Conservation (phyloP, 2,888 invertebrate genomes). For the Tiliacea aurago region DNA sequence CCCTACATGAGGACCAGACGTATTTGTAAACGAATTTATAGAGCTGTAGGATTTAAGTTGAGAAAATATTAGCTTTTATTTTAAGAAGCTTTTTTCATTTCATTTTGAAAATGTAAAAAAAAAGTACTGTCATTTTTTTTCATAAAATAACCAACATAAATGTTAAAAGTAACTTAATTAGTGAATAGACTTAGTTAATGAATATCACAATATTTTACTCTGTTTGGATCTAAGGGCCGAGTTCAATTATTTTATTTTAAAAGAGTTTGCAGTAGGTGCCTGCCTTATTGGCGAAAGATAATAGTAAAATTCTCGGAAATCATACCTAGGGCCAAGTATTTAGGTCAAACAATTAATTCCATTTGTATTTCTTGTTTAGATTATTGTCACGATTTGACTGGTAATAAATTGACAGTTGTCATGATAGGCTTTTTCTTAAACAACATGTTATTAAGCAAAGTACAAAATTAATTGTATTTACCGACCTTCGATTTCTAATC, state of each 20-base stretch:
- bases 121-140: conserved; percentile 33
- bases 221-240: not conserved
- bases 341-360: conserved; percentile 30
- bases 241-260: not conserved
- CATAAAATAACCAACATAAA: not conserved
- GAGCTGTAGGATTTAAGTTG: conserved; percentile 39
- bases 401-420: conserved; percentile 34
- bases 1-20: conserved; percentile 81
- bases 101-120: no score
- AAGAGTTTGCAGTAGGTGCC: not conserved
- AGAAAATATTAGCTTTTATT: no score
- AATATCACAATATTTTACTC: not conserved
- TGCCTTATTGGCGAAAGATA: not conserved
- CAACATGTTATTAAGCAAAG: conserved; percentile 41
- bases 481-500: conserved; percentile 41
- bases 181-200: no score
- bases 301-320: conserved; percentile 17
- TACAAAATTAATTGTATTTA: conserved; percentile 49
- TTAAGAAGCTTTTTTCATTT: no score
- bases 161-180: not conserved
- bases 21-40: conserved; percentile 80
- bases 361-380: conserved; percentile 17
- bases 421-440: conserved; percentile 23
- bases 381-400: conserved; percentile 39
- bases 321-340: conserved; percentile 9